Conservation (phyloP, 2,888 invertebrate genomes). For the Nemapogon koenigi region DNA sequence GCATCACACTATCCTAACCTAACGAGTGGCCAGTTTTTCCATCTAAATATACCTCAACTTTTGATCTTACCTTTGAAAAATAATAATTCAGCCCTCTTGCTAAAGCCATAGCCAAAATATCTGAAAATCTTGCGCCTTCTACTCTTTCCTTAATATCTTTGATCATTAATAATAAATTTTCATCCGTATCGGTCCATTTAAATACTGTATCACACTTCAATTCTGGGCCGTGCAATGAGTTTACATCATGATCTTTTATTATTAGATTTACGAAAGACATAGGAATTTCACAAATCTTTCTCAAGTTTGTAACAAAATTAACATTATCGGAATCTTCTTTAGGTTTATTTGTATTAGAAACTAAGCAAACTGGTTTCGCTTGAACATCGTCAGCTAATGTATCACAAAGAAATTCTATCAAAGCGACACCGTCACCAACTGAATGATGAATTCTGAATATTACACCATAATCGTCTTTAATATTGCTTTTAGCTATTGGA, state of each 20-base stretch:
- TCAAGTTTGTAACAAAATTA: conserved; percentile 25
- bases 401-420: conserved; percentile 51
- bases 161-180: conserved; percentile 33
- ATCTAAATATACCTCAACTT: too few species aligned
- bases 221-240: conserved; percentile 43
- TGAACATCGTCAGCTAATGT: conserved; percentile 40
- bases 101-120: conserved; percentile 50
- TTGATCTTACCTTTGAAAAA: conserved; percentile 34
- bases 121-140: conserved; percentile 40
- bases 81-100: conserved; percentile 48
- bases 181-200: conserved; percentile 37
- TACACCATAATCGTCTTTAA: conserved; percentile 35
- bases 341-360: conserved; percentile 21
- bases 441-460: conserved; percentile 62
- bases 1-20: too few species aligned
- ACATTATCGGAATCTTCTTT: conserved; percentile 18
- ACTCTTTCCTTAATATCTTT: conserved; percentile 33
- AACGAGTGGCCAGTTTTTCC: too few species aligned
- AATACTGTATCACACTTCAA: conserved; percentile 46
- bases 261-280: conserved; percentile 29
- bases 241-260: conserved; percentile 35
- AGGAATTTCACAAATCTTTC: conserved; percentile 26
- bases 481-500: conserved; percentile 19
- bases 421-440: conserved; percentile 58
- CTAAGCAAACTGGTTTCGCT: conserved; percentile 19